phyloP scores from a whole-genome alignment of 2,888 invertebrate species.

The Apotomis betuletana region DNA sequence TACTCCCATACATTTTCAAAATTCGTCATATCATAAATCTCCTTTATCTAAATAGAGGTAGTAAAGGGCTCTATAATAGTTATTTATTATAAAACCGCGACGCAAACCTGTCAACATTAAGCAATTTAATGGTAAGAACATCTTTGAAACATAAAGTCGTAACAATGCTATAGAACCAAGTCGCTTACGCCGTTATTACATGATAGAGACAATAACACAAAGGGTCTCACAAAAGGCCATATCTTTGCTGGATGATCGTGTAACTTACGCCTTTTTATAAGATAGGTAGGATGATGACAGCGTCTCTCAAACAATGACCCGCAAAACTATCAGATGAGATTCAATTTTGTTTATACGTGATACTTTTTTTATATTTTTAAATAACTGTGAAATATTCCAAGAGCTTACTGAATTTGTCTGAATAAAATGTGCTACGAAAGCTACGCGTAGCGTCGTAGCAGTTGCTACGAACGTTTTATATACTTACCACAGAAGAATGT shows the following conservation, averaged over 20 bases:
- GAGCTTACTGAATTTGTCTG: background rate
- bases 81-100: slow-evolving; percentile 9
- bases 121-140: background rate
- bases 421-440: background rate
- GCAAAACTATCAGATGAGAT: background rate
- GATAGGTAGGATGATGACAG: background rate
- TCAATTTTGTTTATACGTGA: background rate
- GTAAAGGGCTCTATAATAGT: background rate
- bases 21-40: slow-evolving; percentile 9
- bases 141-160: background rate
- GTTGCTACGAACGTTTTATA: background rate
- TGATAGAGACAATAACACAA: too few relatives aligned
- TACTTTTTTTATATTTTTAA: background rate
- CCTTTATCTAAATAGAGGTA: slow-evolving; percentile 17
- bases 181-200: background rate
- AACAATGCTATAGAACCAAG: background rate
- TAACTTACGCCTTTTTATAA: background rate
- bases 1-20: background rate
- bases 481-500: too few relatives aligned
- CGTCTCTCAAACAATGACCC: background rate
- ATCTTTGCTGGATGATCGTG: too few relatives aligned
- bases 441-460: background rate
- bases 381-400: background rate
- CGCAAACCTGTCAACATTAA: background rate
- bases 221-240: too few relatives aligned